Evolutionary conservation across 2,888 invertebrate genomes (phyloP), one percentile per base, ranked within the genome.

Genomic region (Mactromeris polynyma): DNA sequence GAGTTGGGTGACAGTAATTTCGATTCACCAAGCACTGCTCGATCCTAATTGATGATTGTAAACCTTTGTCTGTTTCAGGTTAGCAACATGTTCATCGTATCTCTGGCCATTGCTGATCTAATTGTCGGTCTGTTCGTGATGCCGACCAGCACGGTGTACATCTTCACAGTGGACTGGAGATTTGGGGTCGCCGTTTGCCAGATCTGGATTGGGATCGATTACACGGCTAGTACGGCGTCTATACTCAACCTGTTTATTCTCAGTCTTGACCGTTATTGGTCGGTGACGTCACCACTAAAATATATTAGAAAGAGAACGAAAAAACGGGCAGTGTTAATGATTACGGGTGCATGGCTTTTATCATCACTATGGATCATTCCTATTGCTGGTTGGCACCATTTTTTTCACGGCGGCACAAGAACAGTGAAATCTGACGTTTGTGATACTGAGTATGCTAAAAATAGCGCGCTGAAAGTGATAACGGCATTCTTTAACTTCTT

Each of bases 211-310:
- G 97, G 97, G 4, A 97, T 97, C 26, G 97, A 97, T 95, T 97
- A 97, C 95, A 97, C 97, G 2, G 97, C 97, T 86, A 97, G 97
- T 94, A 97, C 97, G 0, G 97, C 97, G 14, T 97, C 97, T 83
- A 97, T 97, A 88, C 97, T 97, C 80, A 97, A 97, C 94, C 96
- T 97, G 54, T 97, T 97, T 93, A 96, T 96, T 77, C 95, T 96
- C 64, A 96, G 96, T 90, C 94, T 96, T 2, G 96, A 96, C 89
- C 96, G 97, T 31, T 97, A 97, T 94, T 97, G 97, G 97, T 97
- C 97, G 40, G 97, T 97, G 81, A 97, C 97, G 26, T 96, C 97
- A 6, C 97, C 97, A 3, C 94, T 97, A n/a, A 96, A 97, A 86
- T 97, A 97, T 94, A 94, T 97, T 81, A 95, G 97, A 14, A 96